Evolutionary conservation across 2,797 vertebrate species (phyloP).

Genomic region (Macroramphosus scolopax): DNA sequence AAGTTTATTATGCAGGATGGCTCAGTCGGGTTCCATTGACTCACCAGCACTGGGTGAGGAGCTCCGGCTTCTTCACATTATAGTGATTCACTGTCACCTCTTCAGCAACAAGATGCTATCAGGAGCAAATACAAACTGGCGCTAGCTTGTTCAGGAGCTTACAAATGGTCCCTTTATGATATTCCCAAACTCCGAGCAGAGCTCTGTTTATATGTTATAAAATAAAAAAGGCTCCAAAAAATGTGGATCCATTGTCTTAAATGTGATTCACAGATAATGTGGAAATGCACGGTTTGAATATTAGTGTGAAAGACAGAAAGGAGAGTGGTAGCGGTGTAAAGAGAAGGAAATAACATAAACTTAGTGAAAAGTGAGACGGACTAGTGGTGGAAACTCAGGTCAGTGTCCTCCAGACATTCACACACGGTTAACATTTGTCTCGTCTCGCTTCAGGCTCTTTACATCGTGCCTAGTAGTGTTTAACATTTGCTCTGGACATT

Average conservation of each 20-base stretch:
- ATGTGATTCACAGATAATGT: slow-evolving; percentile 27
- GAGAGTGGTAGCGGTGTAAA: slow-evolving; percentile 7
- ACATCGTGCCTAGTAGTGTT: slow-evolving; percentile 26
- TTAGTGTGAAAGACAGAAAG: slow-evolving; percentile 30
- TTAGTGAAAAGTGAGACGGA: slow-evolving; percentile 31
- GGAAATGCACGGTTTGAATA: slow-evolving; percentile 15
- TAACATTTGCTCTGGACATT: slow-evolving; percentile 42
- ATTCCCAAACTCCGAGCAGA: slow-evolving; percentile 27
- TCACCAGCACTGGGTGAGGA: too few species aligned
- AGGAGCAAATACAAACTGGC: too few species aligned
- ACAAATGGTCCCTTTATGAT: neutral
- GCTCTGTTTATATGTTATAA: too few species aligned
- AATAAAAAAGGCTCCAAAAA: slow-evolving; percentile 22
- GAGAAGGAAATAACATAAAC: slow-evolving; percentile 29
- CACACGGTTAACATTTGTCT: slow-evolving; percentile 31
- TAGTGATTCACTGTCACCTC: too few species aligned
- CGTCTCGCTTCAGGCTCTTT: slow-evolving; percentile 21
- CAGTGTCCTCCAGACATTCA: slow-evolving; percentile 26
- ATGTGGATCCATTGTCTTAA: slow-evolving; percentile 16
- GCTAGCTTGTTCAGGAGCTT: too few species aligned
- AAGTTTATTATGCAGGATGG: too few species aligned
- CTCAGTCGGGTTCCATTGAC: too few species aligned
- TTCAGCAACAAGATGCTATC: too few species aligned
- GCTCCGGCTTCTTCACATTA: too few species aligned
- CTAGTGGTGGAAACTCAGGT: slow-evolving; percentile 14